A percentile compares a stretch with the other conserved stretches of the same genome.
phyloP scores from a whole-genome alignment of 1,140 invertebrate species.

The Drosophila rhopaloa region DNA sequence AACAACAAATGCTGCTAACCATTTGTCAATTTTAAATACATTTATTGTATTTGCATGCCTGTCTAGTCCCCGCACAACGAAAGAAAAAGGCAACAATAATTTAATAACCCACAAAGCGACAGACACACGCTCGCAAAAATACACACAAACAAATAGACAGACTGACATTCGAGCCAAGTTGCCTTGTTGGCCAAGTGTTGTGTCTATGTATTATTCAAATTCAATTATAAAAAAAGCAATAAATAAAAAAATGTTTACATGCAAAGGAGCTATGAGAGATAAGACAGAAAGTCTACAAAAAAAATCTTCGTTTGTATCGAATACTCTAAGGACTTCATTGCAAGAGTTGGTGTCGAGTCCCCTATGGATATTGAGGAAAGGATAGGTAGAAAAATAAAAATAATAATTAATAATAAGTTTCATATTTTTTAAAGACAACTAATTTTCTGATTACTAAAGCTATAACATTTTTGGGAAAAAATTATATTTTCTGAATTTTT shows the following conservation, averaged over 20 bases:
- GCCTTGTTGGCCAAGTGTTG: slow-evolving; percentile 55
- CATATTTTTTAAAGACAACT: too few relatives aligned
- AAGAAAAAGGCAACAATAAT: slow-evolving; percentile 69
- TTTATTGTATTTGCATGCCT: slow-evolving; percentile 70
- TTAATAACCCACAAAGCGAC: slow-evolving; percentile 70
- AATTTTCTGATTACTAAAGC: too few relatives aligned
- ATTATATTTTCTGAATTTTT: too few relatives aligned
- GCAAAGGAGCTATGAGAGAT: slow-evolving; percentile 39
- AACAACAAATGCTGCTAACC: slow-evolving; percentile 60
- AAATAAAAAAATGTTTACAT: slow-evolving; percentile 66
- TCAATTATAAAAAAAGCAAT: slow-evolving; percentile 75
- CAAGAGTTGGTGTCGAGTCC: neutral
- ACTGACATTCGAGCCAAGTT: slow-evolving; percentile 24
- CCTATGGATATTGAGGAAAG: too few relatives aligned
- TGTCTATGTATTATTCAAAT: slow-evolving; percentile 79
- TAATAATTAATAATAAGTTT: too few relatives aligned
- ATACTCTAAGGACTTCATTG: slow-evolving; percentile 6
- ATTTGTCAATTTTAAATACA: slow-evolving; percentile 77
- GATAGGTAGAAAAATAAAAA: too few relatives aligned
- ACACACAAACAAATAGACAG: slow-evolving; percentile 6
- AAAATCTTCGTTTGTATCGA: slow-evolving; percentile 3
- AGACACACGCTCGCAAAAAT: slow-evolving; percentile 25
- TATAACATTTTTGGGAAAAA: too few relatives aligned
- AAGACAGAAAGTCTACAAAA: neutral
- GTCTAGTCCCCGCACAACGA: slow-evolving; percentile 41